A percentile compares a stretch with the other conserved stretches of the same genome.
These are phyloP conservation scores for Argopecten irradians DNA, from an alignment of 1,140 invertebrate species.

Conservation along the genomic window DNA sequence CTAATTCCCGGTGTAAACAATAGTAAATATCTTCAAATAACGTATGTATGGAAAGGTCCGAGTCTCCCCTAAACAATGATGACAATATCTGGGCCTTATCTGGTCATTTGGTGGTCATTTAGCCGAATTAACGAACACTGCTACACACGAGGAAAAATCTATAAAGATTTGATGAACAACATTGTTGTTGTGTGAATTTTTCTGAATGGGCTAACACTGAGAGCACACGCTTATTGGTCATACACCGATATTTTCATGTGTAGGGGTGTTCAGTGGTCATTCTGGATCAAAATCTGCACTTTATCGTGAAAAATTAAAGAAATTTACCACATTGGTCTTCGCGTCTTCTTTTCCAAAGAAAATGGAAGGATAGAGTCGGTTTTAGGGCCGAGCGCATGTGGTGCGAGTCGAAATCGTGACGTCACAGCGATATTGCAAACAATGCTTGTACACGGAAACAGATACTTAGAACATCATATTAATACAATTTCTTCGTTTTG, in stretches of 20 bases:
- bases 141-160: conserved; percentile 31
- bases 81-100: conserved; percentile 27
- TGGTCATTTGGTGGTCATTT: conserved; percentile 26
- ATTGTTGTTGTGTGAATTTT: conserved; percentile 40
- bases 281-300: conserved; percentile 25
- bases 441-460: conserved; percentile 41
- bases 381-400: conserved; percentile 62
- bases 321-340: conserved; percentile 44
- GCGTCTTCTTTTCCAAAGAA: conserved; percentile 56
- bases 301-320: conserved; percentile 34
- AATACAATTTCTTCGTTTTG: background rate
- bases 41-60: conserved; percentile 40
- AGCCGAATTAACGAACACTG: conserved; percentile 28
- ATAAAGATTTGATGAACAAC: conserved; percentile 42
- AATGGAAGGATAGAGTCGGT: conserved; percentile 52
- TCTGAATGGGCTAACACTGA: conserved; percentile 38
- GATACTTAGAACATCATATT: background rate
- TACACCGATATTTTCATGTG: conserved; percentile 8
- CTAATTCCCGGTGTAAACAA: conserved; percentile 49
- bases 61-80: conserved; percentile 17
- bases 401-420: conserved; percentile 55
- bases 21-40: conserved; percentile 30
- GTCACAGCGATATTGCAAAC: conserved; percentile 61
- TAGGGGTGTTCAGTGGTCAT: background rate
- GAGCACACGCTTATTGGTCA: conserved; percentile 26